These are phyloP conservation scores for Coracias cyanogaster DNA, from an alignment of 2,797 vertebrate genomes.

Conservation along the genomic window DNA sequence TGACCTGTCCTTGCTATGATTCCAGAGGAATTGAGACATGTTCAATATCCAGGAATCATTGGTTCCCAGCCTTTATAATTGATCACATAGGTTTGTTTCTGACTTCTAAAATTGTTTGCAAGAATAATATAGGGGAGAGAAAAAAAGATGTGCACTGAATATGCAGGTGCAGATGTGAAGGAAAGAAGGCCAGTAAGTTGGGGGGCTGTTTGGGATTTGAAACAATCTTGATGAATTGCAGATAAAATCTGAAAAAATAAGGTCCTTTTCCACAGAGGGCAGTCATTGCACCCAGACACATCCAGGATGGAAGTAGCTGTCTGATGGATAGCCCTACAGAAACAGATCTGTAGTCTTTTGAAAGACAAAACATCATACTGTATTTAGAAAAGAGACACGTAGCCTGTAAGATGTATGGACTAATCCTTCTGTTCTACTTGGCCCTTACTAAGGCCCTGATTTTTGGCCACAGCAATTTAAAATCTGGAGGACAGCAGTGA, in stretches of 20 bases:
- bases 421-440: neutral
- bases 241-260: neutral
- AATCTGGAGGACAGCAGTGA: neutral
- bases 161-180: neutral
- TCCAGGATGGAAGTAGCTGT: neutral
- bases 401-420: neutral
- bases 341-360: neutral
- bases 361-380: neutral
- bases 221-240: neutral
- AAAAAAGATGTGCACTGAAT: neutral
- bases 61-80: neutral
- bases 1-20: conserved; percentile 36
- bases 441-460: neutral
- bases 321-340: neutral
- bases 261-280: neutral
- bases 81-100: neutral
- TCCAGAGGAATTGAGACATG: conserved; percentile 39
- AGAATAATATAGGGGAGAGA: neutral
- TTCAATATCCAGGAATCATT: neutral
- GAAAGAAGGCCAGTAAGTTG: neutral
- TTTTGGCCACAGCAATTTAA: neutral
- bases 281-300: neutral
- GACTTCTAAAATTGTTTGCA: neutral
- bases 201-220: neutral
- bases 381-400: neutral